Conservation (phyloP, 2,113 vertebrate species). For the Campylomormyrus tamandua region DNA sequence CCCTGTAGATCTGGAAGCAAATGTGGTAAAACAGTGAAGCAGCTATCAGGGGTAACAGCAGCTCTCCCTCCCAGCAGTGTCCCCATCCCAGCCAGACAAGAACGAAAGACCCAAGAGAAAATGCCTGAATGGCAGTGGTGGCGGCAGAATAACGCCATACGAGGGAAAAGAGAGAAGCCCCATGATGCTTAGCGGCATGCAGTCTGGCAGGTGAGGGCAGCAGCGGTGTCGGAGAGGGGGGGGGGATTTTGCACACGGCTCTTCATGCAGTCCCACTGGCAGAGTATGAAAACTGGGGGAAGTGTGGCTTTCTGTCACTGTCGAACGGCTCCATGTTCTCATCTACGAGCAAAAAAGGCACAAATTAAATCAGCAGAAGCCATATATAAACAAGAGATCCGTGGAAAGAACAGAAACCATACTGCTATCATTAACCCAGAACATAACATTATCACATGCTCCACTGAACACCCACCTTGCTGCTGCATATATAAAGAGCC, state of each 20-base stretch:
- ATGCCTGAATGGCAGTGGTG: background rate
- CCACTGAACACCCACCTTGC: background rate
- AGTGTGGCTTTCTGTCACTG: constrained; percentile 86
- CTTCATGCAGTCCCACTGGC: constrained; percentile 81
- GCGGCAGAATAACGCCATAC: background rate
- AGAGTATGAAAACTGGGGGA: constrained; percentile 95
- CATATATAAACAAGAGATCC: background rate
- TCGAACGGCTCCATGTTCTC: constrained; percentile 88
- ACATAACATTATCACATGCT: background rate
- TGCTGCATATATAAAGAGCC: background rate
- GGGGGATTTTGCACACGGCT: background rate
- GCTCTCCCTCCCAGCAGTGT: background rate
- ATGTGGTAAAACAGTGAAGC: background rate
- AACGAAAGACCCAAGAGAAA: background rate
- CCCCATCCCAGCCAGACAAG: background rate
- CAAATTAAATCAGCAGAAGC: background rate
- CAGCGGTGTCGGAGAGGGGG: background rate
- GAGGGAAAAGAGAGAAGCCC: background rate
- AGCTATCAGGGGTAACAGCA: background rate
- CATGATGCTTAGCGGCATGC: background rate
- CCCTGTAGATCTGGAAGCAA: background rate
- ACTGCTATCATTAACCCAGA: background rate
- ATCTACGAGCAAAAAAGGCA: constrained; percentile 52
- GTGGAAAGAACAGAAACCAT: background rate
- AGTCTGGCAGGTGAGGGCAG: background rate